Percentiles rank a stretch among this genome's conserved stretches.
These are phyloP conservation scores for Trissoscelio sp. DNA, from an alignment of 2,888 invertebrate genomes.

Conservation along the genomic window DNA sequence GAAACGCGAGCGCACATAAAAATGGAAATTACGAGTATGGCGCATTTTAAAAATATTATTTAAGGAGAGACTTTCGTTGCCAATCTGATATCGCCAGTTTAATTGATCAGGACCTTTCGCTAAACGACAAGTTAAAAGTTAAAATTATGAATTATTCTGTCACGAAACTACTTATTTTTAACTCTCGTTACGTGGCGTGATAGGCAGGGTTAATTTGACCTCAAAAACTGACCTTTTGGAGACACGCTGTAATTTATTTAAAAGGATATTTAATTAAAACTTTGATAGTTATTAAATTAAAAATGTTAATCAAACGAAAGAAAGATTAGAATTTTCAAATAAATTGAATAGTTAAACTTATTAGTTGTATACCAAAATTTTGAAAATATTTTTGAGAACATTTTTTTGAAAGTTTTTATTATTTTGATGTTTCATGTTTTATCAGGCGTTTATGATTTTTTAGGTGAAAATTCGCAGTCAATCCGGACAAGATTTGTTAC, in stretches of 20 bases:
- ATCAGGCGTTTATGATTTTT: neutral
- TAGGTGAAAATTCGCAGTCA: conserved; percentile 1
- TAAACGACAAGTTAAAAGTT: neutral
- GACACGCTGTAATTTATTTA: neutral
- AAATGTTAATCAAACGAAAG: too few relatives aligned
- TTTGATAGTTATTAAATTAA: too few relatives aligned
- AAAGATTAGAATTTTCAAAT: too few relatives aligned
- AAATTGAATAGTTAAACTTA: too few relatives aligned
- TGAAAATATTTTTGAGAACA: too few relatives aligned
- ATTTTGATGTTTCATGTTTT: neutral
- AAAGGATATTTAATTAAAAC: too few relatives aligned
- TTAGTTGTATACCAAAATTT: too few relatives aligned
- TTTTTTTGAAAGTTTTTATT: too few relatives aligned
- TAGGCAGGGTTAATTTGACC: neutral
- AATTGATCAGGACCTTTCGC: neutral
- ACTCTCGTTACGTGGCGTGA: neutral
- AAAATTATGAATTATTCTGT: conserved; percentile 26
- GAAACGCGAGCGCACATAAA: conserved; percentile 22
- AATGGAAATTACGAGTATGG: neutral
- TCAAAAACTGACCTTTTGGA: neutral
- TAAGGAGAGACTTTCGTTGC: neutral
- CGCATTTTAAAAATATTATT: conserved; percentile 8
- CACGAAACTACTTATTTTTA: conserved; percentile 22
- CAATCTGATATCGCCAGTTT: neutral
- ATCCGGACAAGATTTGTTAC: conserved; percentile 1